Conservation (phyloP, 1,140 invertebrate genomes). For the Brachionus manjavacas region DNA sequence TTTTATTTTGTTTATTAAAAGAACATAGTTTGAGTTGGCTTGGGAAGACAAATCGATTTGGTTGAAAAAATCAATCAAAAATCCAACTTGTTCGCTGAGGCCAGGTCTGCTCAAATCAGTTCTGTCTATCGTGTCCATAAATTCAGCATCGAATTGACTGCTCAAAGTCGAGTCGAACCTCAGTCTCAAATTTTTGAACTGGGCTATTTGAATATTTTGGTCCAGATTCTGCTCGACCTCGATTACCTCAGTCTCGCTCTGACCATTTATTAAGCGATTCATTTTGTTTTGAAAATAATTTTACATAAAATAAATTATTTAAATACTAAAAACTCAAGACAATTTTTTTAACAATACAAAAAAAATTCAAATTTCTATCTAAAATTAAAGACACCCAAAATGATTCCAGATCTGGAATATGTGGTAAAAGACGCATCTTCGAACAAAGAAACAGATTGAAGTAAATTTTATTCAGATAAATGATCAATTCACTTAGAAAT, state of each 20-base stretch:
- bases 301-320: neutral
- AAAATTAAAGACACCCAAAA: neutral
- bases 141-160: neutral
- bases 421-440: too few species aligned
- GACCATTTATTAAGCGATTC: neutral
- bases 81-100: neutral
- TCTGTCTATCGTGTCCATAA: neutral
- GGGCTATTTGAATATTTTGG: constrained; percentile 25
- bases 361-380: neutral
- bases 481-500: neutral
- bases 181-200: neutral
- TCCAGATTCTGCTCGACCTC: neutral
- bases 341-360: neutral
- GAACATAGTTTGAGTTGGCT: neutral
- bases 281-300: constrained; percentile 1
- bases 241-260: neutral
- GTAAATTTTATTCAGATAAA: neutral
- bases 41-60: constrained; percentile 5
- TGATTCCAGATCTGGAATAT: neutral
- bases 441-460: neutral
- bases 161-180: neutral
- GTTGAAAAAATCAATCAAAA: constrained; percentile 26
- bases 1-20: neutral
- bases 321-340: neutral
- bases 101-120: neutral